phyloP scores from a whole-genome alignment of 2,797 vertebrate species.

The Mus caroli region DNA sequence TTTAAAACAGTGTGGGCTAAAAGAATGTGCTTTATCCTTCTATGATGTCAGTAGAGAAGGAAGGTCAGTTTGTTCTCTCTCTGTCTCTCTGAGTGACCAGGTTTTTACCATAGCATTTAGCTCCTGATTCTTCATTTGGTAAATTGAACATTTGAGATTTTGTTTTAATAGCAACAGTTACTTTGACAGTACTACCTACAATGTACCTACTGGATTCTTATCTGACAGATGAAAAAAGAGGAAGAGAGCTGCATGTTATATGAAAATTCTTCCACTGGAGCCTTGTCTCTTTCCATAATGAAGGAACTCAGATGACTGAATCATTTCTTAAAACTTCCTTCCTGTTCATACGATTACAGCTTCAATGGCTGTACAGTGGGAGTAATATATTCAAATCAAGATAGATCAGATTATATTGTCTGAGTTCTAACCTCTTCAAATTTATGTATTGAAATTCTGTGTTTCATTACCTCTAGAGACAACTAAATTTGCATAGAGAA shows the following conservation, averaged over 20 bases:
- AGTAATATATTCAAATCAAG: background rate
- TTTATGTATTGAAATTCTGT: background rate
- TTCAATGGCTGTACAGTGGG: background rate
- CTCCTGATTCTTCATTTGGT: background rate
- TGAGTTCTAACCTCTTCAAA: background rate
- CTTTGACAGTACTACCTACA: background rate
- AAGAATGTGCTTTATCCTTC: background rate
- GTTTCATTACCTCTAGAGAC: background rate
- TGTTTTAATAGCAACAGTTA: background rate
- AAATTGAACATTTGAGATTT: background rate
- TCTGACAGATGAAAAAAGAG: background rate
- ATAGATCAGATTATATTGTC: too few species aligned
- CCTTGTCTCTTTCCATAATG: background rate
- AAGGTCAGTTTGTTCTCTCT: background rate
- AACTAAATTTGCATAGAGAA: background rate
- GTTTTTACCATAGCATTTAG: background rate
- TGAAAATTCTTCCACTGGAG: background rate
- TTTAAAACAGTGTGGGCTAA: background rate
- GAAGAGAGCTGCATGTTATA: background rate
- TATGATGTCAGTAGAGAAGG: background rate
- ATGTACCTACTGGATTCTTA: background rate
- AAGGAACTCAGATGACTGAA: background rate
- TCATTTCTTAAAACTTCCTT: background rate
- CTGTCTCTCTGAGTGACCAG: background rate
- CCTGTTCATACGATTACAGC: background rate